Evolutionary conservation across 2,888 invertebrate genomes (phyloP).

Genomic region (Spatulosminthurus flaviceps): DNA sequence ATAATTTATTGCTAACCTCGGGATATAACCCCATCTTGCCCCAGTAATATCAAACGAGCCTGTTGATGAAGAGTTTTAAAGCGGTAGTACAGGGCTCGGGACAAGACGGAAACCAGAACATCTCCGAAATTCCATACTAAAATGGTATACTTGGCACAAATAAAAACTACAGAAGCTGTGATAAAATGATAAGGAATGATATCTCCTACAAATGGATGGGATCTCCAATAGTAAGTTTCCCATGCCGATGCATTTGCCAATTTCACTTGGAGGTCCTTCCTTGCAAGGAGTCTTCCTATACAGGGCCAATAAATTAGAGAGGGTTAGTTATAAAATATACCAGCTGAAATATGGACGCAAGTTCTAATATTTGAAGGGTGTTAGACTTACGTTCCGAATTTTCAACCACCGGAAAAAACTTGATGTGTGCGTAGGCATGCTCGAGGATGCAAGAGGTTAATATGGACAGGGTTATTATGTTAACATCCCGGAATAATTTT

Average conservation of each 20-base stretch:
- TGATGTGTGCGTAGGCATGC: constrained; percentile 54
- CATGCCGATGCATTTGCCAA: constrained; percentile 43
- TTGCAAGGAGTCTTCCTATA: constrained; percentile 19
- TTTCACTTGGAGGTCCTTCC: background rate
- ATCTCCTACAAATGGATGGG: constrained; percentile 48
- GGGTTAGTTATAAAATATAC: no score
- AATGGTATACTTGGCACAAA: constrained; percentile 56
- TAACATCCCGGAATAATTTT: constrained; percentile 51
- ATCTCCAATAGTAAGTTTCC: constrained; percentile 52
- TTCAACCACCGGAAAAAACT: constrained; percentile 49
- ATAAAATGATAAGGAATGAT: constrained; percentile 54
- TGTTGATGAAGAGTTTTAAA: constrained; percentile 46
- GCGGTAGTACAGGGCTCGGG: constrained; percentile 52
- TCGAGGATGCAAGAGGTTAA: constrained; percentile 58
- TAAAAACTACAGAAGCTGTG: constrained; percentile 51
- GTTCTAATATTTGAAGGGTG: background rate
- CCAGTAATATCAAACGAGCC: background rate
- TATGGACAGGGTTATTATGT: constrained; percentile 52
- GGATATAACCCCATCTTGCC: background rate
- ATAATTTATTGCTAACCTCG: background rate
- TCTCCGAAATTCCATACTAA: constrained; percentile 56
- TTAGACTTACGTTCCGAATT: constrained; percentile 38
- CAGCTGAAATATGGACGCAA: background rate
- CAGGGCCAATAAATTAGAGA: no score
- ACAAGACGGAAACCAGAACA: constrained; percentile 51